Conservation (phyloP, 2,113 vertebrate genomes). For the Istiophorus platypterus region DNA sequence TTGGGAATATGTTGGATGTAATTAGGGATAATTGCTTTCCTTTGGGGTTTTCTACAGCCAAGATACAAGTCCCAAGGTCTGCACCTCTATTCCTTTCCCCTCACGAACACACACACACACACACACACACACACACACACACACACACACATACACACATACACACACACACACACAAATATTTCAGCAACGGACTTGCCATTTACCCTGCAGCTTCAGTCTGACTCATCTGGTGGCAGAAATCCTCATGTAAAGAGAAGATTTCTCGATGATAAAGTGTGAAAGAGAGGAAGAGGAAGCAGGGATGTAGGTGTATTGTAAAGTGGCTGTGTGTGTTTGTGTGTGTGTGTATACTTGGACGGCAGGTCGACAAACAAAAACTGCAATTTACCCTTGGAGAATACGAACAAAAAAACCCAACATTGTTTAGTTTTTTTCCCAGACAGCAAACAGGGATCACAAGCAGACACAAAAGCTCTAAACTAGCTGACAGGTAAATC, state of each 20-base stretch:
- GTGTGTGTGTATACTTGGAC: constrained; percentile 14
- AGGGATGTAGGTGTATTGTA: constrained; percentile 21
- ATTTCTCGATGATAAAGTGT: constrained; percentile 10
- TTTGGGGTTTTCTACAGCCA: constrained; percentile 50
- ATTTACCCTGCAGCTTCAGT: constrained; percentile 24
- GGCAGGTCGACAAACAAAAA: constrained; percentile 17
- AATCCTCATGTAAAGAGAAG: constrained; percentile 8
- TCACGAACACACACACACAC: constrained; percentile 11
- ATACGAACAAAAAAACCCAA: not conserved
- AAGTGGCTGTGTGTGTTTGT: not conserved
- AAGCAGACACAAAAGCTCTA: constrained; percentile 10
- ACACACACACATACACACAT: constrained; percentile 11
- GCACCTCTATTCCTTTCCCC: constrained; percentile 9
- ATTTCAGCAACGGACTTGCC: not conserved
- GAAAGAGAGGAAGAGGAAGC: constrained; percentile 38
- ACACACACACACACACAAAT: not conserved
- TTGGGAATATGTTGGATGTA: constrained; percentile 50
- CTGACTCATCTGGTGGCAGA: constrained; percentile 39
- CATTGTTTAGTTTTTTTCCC: constrained; percentile 45
- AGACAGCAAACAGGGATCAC: not conserved
- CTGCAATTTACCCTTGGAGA: constrained; percentile 24
- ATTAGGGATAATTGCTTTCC: constrained; percentile 60
- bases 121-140: not conserved
- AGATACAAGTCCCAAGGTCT: constrained; percentile 48
- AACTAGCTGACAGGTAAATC: constrained; percentile 44